phyloP scores from a whole-genome alignment of 2,797 vertebrate genomes.

The Perodicticus potto region DNA sequence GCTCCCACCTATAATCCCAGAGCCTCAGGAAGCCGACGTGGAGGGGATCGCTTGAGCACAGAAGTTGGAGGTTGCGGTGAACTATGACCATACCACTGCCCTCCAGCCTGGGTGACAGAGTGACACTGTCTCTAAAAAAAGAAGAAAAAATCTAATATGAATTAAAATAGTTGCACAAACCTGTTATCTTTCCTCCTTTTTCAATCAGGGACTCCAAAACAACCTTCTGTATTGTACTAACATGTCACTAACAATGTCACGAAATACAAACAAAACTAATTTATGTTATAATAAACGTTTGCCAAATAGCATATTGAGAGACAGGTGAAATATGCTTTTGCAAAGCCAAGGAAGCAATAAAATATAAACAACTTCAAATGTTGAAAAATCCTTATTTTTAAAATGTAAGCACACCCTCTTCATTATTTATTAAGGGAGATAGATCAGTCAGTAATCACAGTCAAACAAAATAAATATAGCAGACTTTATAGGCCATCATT shows the following conservation, averaged over 20 bases:
- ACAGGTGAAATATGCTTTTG: background rate
- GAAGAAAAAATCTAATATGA: background rate
- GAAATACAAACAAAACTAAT: background rate
- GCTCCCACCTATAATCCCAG: background rate
- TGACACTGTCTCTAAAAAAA: background rate
- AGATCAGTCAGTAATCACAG: background rate
- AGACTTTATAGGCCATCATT: background rate
- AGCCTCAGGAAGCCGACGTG: background rate
- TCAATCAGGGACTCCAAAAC: background rate
- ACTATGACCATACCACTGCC: background rate
- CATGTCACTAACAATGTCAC: background rate
- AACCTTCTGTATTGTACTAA: background rate
- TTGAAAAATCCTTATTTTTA: conserved; percentile 42
- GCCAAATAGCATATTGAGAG: background rate
- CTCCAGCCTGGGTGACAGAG: background rate
- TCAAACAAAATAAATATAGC: background rate
- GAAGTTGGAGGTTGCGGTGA: background rate
- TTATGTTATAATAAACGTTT: conserved; percentile 9
- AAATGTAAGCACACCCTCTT: background rate
- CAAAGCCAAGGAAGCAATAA: conserved; percentile 13
- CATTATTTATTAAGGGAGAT: conserved; percentile 43
- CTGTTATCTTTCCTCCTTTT: background rate
- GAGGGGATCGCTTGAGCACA: background rate
- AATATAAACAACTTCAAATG: conserved; percentile 48
- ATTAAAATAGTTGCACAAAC: conserved; percentile 14